Conservation (phyloP, 2,888 invertebrate species). For the Strigamia maritima region DNA sequence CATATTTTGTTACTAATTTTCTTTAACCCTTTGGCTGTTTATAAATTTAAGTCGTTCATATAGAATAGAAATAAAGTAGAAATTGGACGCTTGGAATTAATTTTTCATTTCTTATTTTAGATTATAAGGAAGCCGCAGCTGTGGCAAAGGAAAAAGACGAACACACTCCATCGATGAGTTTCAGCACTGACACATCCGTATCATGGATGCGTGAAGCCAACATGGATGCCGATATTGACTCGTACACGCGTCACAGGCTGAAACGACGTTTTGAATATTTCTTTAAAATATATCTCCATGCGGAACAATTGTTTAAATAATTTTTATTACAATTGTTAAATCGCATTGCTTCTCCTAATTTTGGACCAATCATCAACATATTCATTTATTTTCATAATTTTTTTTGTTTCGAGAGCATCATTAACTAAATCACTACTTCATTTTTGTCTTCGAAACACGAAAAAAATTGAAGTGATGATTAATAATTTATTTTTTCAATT, state of each 20-base stretch:
- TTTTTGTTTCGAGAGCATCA: neutral
- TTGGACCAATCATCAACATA: neutral
- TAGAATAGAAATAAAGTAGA: neutral
- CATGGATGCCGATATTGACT: slow-evolving; percentile 88
- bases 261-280: slow-evolving; percentile 88
- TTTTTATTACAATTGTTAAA: neutral
- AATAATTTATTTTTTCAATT: neutral
- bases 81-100: neutral
- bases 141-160: slow-evolving; percentile 66
- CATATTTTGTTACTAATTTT: slow-evolving; percentile 4
- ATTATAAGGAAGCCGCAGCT: slow-evolving; percentile 42
- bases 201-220: slow-evolving; percentile 90
- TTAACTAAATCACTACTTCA: neutral
- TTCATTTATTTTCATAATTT: neutral
- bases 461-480: slow-evolving; percentile 19
- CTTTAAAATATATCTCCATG: slow-evolving; percentile 89
- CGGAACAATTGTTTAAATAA: slow-evolving; percentile 77
- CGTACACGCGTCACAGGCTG: slow-evolving; percentile 81
- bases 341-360: neutral
- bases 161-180: slow-evolving; percentile 64
- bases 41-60: neutral
- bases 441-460: slow-evolving; percentile 18
- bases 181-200: slow-evolving; percentile 88
- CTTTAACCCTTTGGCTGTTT: neutral
- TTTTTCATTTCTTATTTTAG: slow-evolving; percentile 22